These are phyloP conservation scores for Gorsachius magnificus DNA, from an alignment of 2,797 vertebrate species.

Conservation along the genomic window DNA sequence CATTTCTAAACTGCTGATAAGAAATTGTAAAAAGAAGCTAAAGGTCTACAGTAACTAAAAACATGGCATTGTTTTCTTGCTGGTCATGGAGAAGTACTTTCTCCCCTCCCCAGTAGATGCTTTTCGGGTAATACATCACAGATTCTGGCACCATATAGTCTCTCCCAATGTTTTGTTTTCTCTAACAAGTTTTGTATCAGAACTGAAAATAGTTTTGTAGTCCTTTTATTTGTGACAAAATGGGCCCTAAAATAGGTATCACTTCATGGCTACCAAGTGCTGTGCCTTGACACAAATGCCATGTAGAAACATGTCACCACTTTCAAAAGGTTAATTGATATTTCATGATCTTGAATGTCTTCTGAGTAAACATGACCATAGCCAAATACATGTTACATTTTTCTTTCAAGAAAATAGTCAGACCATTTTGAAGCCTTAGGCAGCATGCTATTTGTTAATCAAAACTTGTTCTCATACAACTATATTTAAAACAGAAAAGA, in stretches of 20 bases:
- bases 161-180: not conserved
- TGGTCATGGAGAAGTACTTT: not conserved
- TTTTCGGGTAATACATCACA: not conserved
- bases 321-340: not conserved
- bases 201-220: not conserved
- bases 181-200: not conserved
- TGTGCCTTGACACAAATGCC: not conserved
- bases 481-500: not conserved
- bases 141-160: not conserved
- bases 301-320: not conserved
- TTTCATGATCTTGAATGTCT: not conserved
- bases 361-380: not conserved
- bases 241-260: not conserved
- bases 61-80: not conserved
- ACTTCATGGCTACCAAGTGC: not conserved
- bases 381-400: not conserved
- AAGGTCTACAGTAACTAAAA: not conserved
- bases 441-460: not conserved
- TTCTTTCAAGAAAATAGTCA: constrained; percentile 4
- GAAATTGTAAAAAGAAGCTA: not conserved
- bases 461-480: not conserved
- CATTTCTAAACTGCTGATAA: not conserved
- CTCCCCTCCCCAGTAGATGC: not conserved
- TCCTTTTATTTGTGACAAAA: not conserved
- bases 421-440: not conserved